Evolutionary conservation across 2,113 vertebrate species (phyloP).

Genomic region (Macrotis lagotis): DNA sequence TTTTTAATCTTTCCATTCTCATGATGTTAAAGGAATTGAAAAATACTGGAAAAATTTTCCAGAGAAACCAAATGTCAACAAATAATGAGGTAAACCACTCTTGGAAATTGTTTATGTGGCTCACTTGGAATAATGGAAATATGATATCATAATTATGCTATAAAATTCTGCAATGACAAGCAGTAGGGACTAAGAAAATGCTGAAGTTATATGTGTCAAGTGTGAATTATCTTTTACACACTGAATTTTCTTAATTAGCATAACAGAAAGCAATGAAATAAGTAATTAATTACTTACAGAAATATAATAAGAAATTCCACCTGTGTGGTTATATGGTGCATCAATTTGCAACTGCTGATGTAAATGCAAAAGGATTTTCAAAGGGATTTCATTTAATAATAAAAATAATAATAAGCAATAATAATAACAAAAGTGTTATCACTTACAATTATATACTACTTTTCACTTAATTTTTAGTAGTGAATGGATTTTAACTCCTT

Average conservation of each 20-base stretch:
- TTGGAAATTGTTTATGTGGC: slow-evolving; percentile 52
- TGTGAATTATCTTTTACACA: slow-evolving; percentile 68
- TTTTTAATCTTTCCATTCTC: slow-evolving; percentile 46
- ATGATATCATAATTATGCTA: not conserved
- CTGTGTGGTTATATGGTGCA: slow-evolving; percentile 37
- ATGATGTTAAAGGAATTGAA: slow-evolving; percentile 46
- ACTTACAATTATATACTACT: not conserved
- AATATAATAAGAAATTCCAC: slow-evolving; percentile 74
- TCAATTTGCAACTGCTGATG: slow-evolving; percentile 55
- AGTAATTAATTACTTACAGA: slow-evolving; percentile 72
- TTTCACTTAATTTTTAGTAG: not conserved
- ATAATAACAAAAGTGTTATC: too few species aligned
- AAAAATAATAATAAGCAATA: not conserved
- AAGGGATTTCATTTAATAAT: not conserved
- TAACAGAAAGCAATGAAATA: slow-evolving; percentile 65
- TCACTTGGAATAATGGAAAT: slow-evolving; percentile 68
- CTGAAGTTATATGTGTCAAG: slow-evolving; percentile 54
- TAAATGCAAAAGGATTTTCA: slow-evolving; percentile 29
- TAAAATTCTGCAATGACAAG: slow-evolving; percentile 46
- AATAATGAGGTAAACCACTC: slow-evolving; percentile 43
- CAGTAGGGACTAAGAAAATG: slow-evolving; percentile 51
- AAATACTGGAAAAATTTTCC: slow-evolving; percentile 49
- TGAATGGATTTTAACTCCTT: not conserved
- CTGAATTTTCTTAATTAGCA: slow-evolving; percentile 70
- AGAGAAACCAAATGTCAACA: slow-evolving; percentile 56